Percentiles rank a stretch among this genome's conserved stretches.
Evolutionary conservation across 1,140 invertebrate species (phyloP).

Genomic region (Procambarus clarkii): DNA sequence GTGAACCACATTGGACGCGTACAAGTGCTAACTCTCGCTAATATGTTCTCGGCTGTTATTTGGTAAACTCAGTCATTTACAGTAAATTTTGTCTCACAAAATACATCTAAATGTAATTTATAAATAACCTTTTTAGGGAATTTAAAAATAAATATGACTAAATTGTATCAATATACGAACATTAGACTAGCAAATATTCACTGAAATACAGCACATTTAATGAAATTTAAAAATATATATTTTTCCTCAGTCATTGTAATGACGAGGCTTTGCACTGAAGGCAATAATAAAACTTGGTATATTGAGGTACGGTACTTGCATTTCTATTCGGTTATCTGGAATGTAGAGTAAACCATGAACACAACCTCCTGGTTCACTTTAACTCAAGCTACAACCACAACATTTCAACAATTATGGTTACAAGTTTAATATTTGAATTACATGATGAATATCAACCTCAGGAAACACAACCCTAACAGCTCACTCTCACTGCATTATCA

Average conservation of each 20-base stretch:
- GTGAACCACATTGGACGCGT: too few species aligned
- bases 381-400: slow-evolving; percentile 18
- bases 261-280: slow-evolving; percentile 24
- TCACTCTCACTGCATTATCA: neutral
- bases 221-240: slow-evolving; percentile 28
- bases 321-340: slow-evolving; percentile 12
- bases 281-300: neutral
- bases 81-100: slow-evolving; percentile 8
- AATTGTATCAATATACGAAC: slow-evolving; percentile 15
- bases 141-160: slow-evolving; percentile 12
- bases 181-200: slow-evolving; percentile 26
- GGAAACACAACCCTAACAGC: neutral
- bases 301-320: neutral
- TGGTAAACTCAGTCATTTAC: neutral
- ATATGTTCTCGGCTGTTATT: too few species aligned
- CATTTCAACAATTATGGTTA: neutral
- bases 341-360: neutral
- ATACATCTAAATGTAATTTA: neutral
- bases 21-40: too few species aligned
- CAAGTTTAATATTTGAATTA: neutral
- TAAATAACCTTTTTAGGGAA: neutral
- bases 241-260: neutral
- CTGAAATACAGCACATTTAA: slow-evolving; percentile 17
- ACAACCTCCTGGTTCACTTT: neutral
- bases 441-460: neutral